Base-by-base conservation (phyloP, 2,888 invertebrate species). In the Cerastis rubricosa region DNA sequence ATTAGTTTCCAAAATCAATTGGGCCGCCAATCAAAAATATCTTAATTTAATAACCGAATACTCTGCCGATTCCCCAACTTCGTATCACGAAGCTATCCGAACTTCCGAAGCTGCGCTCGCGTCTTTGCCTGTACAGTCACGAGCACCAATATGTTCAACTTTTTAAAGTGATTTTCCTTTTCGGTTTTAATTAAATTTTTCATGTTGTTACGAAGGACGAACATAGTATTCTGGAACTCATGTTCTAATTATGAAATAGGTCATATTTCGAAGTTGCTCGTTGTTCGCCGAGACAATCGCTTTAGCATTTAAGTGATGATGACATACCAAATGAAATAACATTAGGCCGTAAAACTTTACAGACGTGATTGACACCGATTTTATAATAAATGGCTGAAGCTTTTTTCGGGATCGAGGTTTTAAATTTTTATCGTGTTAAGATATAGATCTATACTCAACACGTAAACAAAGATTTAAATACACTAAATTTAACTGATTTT, bases 21-120 rank as follows among this genome's bases (percentile, higher is more conserved):
- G 17, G 2, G 45, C 3, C 25, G 45, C 64, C 59, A 80, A 45
- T 45, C 35, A 63, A 65, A 80, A 66, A 17, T 3, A 43, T 49
- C 4, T 40, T 40, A 22, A 74, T 80, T 80, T 49, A 64, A 64
- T 76, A 54, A 59, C 8, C 11, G 43, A 63, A 65, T 9, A n/a
- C 59, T 71, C 64, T 73, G 78, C 78, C n/a, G 54, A 70, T 54
- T 40, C 25, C 68, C 35, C 45, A 69, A 74, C 29, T 51, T 72
- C 43, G 29, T 54, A 49, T 35, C 17, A 57, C 72, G 64, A 78
- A 57, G 74, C 51, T 70, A 49, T 63, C 59, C 75, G 61, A 80
- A 69, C 70, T 45, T 63, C 59, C 75, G 57, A 80, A 69, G 54
- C 57, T 57, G 68, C 64, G n/a, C 22, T 80, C 75, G 68, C 47